These are phyloP conservation scores for Saccostrea echinata DNA, from an alignment of 1,140 invertebrate genomes.

Conservation along the genomic window DNA sequence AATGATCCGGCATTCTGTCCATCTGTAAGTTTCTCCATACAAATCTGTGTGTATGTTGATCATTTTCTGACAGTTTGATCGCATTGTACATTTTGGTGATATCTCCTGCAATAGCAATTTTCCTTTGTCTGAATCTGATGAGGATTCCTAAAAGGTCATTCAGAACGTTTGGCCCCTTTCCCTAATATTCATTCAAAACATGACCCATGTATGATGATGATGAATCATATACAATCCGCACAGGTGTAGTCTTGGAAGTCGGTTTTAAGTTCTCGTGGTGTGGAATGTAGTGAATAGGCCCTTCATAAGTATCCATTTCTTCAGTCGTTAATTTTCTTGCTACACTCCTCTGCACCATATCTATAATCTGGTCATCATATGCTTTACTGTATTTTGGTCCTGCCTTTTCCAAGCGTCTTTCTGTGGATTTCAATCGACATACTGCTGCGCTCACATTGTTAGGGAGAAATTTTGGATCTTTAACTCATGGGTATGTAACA, in stretches of 20 bases:
- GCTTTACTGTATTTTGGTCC: not conserved
- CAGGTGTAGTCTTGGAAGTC: not conserved
- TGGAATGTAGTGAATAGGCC: too few species aligned
- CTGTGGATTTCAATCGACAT: too few species aligned
- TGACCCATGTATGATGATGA: not conserved
- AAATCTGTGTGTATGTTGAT: too few species aligned
- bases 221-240: constrained; percentile 48
- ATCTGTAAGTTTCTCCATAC: too few species aligned
- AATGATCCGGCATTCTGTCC: too few species aligned
- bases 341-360: not conserved
- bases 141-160: too few species aligned
- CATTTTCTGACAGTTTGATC: too few species aligned
- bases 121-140: too few species aligned
- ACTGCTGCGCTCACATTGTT: too few species aligned
- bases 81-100: not conserved
- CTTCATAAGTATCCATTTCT: too few species aligned
- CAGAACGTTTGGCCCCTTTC: constrained; percentile 45
- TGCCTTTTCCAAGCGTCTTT: too few species aligned
- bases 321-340: constrained; percentile 10
- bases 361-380: constrained; percentile 36
- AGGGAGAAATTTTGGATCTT: not conserved
- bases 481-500: constrained; percentile 35
- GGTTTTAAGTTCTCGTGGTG: too few species aligned
- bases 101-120: constrained; percentile 19
- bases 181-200: constrained; percentile 51